phyloP scores from a whole-genome alignment of 2,888 invertebrate genomes.

The Apotomis capreana region DNA sequence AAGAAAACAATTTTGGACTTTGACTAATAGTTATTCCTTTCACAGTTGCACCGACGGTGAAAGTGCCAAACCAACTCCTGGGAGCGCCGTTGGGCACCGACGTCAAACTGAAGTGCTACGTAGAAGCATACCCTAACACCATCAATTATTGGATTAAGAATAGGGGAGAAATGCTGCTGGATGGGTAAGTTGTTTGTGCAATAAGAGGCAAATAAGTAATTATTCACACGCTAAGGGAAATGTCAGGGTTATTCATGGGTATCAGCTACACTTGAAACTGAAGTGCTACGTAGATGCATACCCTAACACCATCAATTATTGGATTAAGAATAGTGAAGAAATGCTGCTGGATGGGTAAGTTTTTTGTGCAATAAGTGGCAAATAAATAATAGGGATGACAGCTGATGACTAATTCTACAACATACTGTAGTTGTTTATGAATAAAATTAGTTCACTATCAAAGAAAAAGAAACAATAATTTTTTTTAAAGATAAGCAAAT shows the following conservation, averaged over 20 bases:
- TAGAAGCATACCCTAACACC: conserved; percentile 91
- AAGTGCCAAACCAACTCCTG: conserved; percentile 93
- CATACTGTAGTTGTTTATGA: too few relatives aligned
- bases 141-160: conserved; percentile 92
- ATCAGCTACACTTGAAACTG: conserved; percentile 77
- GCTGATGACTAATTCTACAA: too few relatives aligned
- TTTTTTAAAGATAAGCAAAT: too few relatives aligned
- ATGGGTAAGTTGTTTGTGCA: conserved; percentile 84
- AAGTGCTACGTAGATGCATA: conserved; percentile 95
- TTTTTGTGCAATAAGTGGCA: too few relatives aligned
- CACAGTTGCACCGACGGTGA: conserved; percentile 93
- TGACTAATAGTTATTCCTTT: conserved; percentile 37
- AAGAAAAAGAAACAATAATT: too few relatives aligned
- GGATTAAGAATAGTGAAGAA: conserved; percentile 90
- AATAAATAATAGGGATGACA: too few relatives aligned
- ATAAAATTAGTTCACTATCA: too few relatives aligned
- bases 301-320: conserved; percentile 88
- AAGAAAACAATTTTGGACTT: too few relatives aligned
- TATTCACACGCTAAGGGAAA: too few relatives aligned
- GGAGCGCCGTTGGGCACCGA: conserved; percentile 94
- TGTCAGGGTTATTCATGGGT: too few relatives aligned
- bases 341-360: conserved; percentile 93
- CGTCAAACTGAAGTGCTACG: conserved; percentile 93
- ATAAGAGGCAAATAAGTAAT: neutral
- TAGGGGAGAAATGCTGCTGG: conserved; percentile 90